These are phyloP conservation scores for Sceloporus undulatus DNA, from an alignment of 2,113 vertebrate genomes.

Conservation along the genomic window DNA sequence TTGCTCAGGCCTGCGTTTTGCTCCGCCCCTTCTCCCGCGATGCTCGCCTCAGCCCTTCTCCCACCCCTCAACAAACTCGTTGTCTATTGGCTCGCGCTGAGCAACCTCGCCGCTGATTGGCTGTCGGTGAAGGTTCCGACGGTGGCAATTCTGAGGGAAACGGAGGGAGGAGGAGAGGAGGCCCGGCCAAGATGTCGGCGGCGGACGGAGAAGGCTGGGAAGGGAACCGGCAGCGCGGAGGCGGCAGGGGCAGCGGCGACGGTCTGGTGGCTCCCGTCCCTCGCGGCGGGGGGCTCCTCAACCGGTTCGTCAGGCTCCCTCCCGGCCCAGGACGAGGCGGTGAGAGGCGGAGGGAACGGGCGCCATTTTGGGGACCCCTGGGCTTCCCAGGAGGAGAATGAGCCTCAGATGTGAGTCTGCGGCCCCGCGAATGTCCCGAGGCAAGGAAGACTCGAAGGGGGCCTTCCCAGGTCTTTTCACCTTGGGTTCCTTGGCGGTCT, in stretches of 20 bases:
- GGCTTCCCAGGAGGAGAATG: too few species aligned
- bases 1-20: slow-evolving; percentile 50
- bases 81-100: too few species aligned
- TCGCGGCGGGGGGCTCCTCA: slow-evolving; percentile 69
- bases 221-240: slow-evolving; percentile 70
- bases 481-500: too few species aligned
- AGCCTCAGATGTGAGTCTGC: neutral
- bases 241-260: slow-evolving; percentile 61
- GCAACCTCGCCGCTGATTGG: too few species aligned
- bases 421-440: neutral
- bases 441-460: too few species aligned
- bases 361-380: neutral
- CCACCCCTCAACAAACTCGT: too few species aligned
- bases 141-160: neutral
- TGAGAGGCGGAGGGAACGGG: slow-evolving; percentile 72
- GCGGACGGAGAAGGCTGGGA: slow-evolving; percentile 73
- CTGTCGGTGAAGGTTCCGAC: too few species aligned
- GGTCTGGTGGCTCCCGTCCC: slow-evolving; percentile 60
- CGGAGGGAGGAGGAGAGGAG: too few species aligned
- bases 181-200: slow-evolving; percentile 71
- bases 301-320: slow-evolving; percentile 86
- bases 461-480: too few species aligned
- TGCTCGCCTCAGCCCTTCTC: too few species aligned
- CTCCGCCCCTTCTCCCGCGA: neutral
- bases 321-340: slow-evolving; percentile 88